Evolutionary conservation across 2,797 vertebrate species (phyloP), one percentile per base, ranked within the genome.

Genomic region (Fratercula arctica): DNA sequence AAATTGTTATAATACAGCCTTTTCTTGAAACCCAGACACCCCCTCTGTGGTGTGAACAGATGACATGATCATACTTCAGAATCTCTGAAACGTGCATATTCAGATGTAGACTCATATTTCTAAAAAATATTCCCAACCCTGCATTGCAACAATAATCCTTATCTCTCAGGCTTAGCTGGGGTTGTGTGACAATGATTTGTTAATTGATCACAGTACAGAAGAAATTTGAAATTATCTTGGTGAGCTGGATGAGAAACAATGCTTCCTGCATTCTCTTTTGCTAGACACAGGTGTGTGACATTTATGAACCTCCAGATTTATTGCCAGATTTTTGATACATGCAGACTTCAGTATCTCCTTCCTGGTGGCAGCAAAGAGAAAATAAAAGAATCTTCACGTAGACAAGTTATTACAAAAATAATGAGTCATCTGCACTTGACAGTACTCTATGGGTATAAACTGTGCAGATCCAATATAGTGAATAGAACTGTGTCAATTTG

Each of bases 311-410:
- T 78, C 60, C 70, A 88, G 46, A 18, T 72, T 69, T 85, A 67
- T 24, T 70, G 45, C 23, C 48, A 54, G 28, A 17, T 45, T 84
- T 92, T 75, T 53, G 13, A 61, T 43, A 35, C 2, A 4, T 13
- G 12, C 31, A 79, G 46, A 54, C 35, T 78, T 88, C 17, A 66
- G 14, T 48, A 84, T 57, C 43, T 82, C 63, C 53, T 89, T 91
- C 93, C 63, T 90, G n/a, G 35, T 39, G 79, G 59, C 39, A 93
- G 59, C 35, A 88, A 69, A 76, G 23, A 3, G 2, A 77, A 87
- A 93, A 94, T 46, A 76, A 66, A 78, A 84, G 53, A 85, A 56
- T 82, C 51, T 73, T 96, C 74, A 86, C 68, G 60, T 56, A 91
- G 70, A 50, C 16, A 82, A 74, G 29, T 51, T 88, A 64, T 70